These are phyloP conservation scores for Bothrops jararaca DNA, from an alignment of 2,113 vertebrate genomes.

Conservation along the genomic window DNA sequence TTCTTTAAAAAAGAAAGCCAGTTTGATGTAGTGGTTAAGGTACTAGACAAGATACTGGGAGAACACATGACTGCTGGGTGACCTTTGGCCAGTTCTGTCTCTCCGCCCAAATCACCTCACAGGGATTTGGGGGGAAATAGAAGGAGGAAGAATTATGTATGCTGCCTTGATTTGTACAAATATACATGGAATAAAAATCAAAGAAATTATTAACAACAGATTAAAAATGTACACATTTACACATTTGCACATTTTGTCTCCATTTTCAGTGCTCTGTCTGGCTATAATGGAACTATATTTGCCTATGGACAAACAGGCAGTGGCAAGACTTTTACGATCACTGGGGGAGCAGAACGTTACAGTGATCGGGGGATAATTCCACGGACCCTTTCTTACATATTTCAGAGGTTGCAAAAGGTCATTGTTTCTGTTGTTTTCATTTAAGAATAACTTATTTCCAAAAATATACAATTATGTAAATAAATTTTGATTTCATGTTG, in stretches of 20 bases:
- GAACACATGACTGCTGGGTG: not conserved
- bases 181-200: not conserved
- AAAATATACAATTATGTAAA: not conserved
- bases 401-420: slow-evolving; percentile 80
- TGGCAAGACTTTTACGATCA: slow-evolving; percentile 97
- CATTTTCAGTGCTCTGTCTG: slow-evolving; percentile 79
- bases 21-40: not conserved
- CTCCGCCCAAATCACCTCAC: not conserved
- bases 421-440: slow-evolving; percentile 6
- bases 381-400: slow-evolving; percentile 88
- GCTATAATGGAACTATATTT: slow-evolving; percentile 95
- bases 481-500: not conserved
- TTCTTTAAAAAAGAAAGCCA: not conserved
- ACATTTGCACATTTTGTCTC: not conserved
- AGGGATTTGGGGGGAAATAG: not conserved
- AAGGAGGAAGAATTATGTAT: not conserved
- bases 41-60: not conserved
- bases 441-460: not conserved
- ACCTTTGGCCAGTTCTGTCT: not conserved
- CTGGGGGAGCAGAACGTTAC: slow-evolving; percentile 88
- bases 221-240: not conserved
- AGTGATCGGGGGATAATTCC: slow-evolving; percentile 91
- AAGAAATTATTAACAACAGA: not conserved
- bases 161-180: not conserved
- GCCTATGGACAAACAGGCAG: slow-evolving; percentile 97